A percentile compares a stretch with the other conserved stretches of the same genome.
Evolutionary conservation across 2,888 invertebrate species (phyloP).

Genomic region (Melieria omissa): DNA sequence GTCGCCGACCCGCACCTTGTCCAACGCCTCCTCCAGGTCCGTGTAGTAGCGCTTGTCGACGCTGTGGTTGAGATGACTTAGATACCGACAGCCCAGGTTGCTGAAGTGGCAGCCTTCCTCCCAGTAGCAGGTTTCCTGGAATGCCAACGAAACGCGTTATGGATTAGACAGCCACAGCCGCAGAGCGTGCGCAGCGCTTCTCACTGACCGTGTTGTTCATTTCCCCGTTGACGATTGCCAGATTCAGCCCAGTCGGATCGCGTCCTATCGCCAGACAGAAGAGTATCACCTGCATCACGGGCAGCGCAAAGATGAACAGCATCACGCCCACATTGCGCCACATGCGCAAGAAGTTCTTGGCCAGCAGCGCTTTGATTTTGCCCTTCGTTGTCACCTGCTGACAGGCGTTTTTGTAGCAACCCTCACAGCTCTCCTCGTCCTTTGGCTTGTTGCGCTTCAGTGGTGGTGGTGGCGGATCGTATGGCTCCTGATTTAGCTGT

Average conservation of each 20-base stretch:
- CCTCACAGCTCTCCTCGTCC: constrained; percentile 60
- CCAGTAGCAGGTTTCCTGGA: constrained; percentile 60
- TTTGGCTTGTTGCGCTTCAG: constrained; percentile 56
- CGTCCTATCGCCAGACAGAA: constrained; percentile 93
- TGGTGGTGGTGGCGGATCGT: constrained; percentile 55
- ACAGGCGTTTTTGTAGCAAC: constrained; percentile 60
- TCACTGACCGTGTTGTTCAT: constrained; percentile 67
- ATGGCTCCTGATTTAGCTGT: constrained; percentile 63
- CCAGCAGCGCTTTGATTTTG: constrained; percentile 84
- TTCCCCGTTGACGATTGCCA: constrained; percentile 83
- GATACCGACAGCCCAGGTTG: constrained; percentile 82
- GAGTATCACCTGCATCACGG: constrained; percentile 93
- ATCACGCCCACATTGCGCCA: constrained; percentile 93
- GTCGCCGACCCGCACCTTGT: constrained; percentile 79
- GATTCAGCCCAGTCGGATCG: constrained; percentile 82
- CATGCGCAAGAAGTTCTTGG: constrained; percentile 91
- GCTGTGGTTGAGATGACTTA: constrained; percentile 79
- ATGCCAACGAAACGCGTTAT: background rate
- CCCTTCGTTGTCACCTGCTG: constrained; percentile 80
- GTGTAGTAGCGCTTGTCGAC: constrained; percentile 78
- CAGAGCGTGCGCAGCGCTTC: background rate
- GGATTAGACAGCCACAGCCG: background rate
- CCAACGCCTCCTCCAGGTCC: constrained; percentile 74
- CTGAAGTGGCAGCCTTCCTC: constrained; percentile 75
- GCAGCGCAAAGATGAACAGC: constrained; percentile 92